Conservation (phyloP, 2,797 vertebrate genomes). For the Poecilia gillii region DNA sequence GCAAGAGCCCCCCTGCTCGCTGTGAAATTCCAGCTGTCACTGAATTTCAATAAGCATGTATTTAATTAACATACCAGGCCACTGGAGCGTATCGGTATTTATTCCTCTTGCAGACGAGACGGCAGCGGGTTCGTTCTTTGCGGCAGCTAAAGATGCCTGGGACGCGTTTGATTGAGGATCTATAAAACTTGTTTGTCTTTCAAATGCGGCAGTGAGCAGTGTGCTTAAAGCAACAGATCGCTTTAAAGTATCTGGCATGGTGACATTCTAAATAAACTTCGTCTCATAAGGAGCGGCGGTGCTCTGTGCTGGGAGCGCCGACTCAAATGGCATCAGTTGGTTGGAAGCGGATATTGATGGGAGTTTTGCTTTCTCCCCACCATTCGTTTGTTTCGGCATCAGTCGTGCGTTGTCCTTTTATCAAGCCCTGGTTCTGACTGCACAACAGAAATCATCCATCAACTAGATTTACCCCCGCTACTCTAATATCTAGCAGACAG, state of each 20-base stretch:
- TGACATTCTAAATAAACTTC: conserved; percentile 38
- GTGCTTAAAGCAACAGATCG: conserved; percentile 32
- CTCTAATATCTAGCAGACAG: conserved; percentile 73
- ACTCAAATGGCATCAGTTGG: conserved; percentile 32
- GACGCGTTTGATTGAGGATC: conserved; percentile 59
- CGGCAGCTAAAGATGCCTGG: conserved; percentile 44
- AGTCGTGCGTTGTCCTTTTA: conserved; percentile 68
- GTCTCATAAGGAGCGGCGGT: conserved; percentile 9
- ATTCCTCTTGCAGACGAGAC: conserved; percentile 69
- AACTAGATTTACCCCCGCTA: conserved; percentile 72
- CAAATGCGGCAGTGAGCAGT: conserved; percentile 27
- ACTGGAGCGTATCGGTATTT: conserved; percentile 78
- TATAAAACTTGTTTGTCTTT: conserved; percentile 57
- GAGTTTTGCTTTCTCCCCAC: conserved; percentile 33
- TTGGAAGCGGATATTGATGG: conserved; percentile 54
- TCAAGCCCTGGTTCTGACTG: conserved; percentile 68
- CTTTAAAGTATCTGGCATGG: conserved; percentile 32
- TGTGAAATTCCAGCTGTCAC: conserved; percentile 82
- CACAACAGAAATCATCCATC: conserved; percentile 74
- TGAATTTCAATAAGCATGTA: conserved; percentile 83
- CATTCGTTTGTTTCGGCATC: conserved; percentile 58
- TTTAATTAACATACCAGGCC: conserved; percentile 83
- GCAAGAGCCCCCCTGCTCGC: conserved; percentile 62
- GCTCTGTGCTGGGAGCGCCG: background rate
- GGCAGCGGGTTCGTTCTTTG: conserved; percentile 55